Evolutionary conservation across 2,888 invertebrate species (phyloP).

Genomic region (Platyscelio sp.): DNA sequence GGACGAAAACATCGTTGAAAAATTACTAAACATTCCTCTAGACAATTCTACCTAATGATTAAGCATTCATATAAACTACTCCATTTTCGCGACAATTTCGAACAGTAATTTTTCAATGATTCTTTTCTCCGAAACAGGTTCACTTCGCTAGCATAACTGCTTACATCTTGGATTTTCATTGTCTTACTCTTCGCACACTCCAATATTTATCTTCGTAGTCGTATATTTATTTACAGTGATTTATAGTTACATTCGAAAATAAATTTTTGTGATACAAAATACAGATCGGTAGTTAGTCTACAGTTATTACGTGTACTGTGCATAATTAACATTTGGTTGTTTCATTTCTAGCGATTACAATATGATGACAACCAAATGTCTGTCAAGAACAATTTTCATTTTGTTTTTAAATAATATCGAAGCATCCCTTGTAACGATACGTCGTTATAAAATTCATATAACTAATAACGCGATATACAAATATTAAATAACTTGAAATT

Average conservation of each 20-base stretch:
- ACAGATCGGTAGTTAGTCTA: slow-evolving; percentile 57
- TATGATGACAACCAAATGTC: slow-evolving; percentile 43
- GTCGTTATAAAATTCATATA: too few species aligned
- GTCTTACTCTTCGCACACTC: too few species aligned
- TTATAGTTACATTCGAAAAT: slow-evolving; percentile 63
- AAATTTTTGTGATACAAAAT: slow-evolving; percentile 66
- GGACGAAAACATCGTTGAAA: slow-evolving; percentile 49
- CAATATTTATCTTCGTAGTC: too few species aligned
- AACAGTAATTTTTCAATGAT: slow-evolving; percentile 57
- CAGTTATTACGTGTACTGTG: slow-evolving; percentile 61
- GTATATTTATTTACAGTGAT: slow-evolving; percentile 59
- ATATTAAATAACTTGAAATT: too few species aligned
- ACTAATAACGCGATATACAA: too few species aligned
- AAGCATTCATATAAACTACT: too few species aligned
- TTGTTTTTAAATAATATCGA: too few species aligned
- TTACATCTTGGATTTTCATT: too few species aligned
- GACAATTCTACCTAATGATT: too few species aligned
- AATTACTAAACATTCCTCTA: slow-evolving; percentile 41
- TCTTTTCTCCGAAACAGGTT: too few species aligned
- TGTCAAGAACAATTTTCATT: slow-evolving; percentile 27
- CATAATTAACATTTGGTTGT: slow-evolving; percentile 60
- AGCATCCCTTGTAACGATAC: too few species aligned
- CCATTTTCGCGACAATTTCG: background rate
- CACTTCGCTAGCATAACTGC: too few species aligned
- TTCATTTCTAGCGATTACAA: slow-evolving; percentile 45